phyloP scores from a whole-genome alignment of 2,113 vertebrate genomes.

The Sebastes fasciatus region DNA sequence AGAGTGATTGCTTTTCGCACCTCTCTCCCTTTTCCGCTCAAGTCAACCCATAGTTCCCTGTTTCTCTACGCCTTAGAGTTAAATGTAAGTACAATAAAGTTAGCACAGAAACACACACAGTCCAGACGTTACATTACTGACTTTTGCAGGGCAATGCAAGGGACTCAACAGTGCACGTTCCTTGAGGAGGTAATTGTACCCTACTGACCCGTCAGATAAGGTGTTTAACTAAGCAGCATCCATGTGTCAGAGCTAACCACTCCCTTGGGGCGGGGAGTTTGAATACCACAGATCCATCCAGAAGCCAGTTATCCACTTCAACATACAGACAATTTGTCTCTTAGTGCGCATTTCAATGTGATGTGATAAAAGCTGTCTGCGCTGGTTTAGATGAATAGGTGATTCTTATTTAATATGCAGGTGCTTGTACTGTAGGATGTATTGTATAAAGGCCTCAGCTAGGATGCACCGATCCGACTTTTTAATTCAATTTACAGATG shows the following conservation, averaged over 20 bases:
- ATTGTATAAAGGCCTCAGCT: no score
- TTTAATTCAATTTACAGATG: neutral
- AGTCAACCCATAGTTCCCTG: neutral
- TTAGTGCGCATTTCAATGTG: neutral
- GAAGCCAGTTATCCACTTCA: no score
- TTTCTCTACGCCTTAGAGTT: neutral
- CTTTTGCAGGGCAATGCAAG: neutral
- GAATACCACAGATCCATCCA: slow-evolving; percentile 1
- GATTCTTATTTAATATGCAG: neutral
- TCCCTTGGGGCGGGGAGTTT: neutral
- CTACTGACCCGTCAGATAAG: neutral
- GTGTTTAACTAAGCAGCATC: neutral
- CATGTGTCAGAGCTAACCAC: neutral
- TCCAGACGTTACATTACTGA: neutral
- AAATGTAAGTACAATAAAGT: neutral
- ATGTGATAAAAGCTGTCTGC: neutral
- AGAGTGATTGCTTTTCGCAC: neutral
- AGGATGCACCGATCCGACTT: no score
- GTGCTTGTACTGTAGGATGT: neutral
- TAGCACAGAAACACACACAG: neutral
- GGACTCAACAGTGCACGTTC: neutral
- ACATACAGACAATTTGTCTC: neutral
- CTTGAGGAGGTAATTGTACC: neutral
- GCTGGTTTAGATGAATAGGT: neutral
- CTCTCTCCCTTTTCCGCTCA: neutral